Base-by-base conservation (phyloP, 2,797 vertebrate species). In the Xiphorhynchus erythropygius region DNA sequence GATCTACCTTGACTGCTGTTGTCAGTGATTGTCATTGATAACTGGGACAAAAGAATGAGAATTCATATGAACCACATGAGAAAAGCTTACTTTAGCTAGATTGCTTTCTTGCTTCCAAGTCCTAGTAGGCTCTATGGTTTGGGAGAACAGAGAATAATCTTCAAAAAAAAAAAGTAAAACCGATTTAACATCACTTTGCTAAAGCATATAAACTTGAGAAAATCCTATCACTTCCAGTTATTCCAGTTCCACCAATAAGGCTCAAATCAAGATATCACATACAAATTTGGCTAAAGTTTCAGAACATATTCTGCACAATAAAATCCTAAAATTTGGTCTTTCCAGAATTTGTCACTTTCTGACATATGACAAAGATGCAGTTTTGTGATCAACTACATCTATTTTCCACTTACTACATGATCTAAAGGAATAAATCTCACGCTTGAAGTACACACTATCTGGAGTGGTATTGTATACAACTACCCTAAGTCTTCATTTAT, bases 131-230 rank as follows among this genome's bases (percentile, higher is more conserved):
- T 65, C 4, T 56, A 33, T 2, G 3, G 5, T 33, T 12, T 82
- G 4, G 3, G 21, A 84, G 3, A 56, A 63, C 5, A 4, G 2
- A 74, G 7, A 83, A 52, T 0, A 67, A 1, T 62, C 2, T 11
- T 49, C 2, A 2, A 0, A 19, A 19, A 32, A 22, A 18, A 28
- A 49, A 67, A 57, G 21, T 28, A 37, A 60, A 33, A 22, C 4
- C 41, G 0, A 49, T 16, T 70, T 55, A n/a, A 55, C 0, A 0
- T 15, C 30, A 50, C 5, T 71, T 35, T 24, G 55, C 24, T 44
- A 67, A 19, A 52, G 2, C 22, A 78, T 2, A 2, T 16, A 28
- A 68, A 63, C 24, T 14, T 24, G 4, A 69, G 17, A 63, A 80
- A 90, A 62, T 6, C 5, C 4, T 24, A 32, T 47, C 9, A 21